Conservation (phyloP, 2,888 invertebrate genomes). For the Macrophya annulata region DNA sequence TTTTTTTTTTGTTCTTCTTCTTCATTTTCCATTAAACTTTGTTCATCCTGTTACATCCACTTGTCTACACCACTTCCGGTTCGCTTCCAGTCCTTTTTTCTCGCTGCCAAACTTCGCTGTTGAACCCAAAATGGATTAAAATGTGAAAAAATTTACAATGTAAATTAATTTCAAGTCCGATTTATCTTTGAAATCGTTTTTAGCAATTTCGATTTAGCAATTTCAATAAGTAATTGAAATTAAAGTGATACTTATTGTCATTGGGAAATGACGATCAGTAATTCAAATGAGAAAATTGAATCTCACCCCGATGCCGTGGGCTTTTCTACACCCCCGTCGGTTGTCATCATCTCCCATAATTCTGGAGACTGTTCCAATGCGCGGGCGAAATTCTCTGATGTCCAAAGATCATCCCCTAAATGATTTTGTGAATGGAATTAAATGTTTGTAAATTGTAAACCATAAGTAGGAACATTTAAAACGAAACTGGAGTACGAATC, state of each 20-base stretch:
- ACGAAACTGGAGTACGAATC: not conserved
- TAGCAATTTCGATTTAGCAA: not conserved
- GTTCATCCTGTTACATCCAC: constrained; percentile 29
- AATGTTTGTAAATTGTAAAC: not conserved
- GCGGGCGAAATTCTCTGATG: constrained; percentile 74
- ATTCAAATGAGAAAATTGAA: not conserved
- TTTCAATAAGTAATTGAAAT: not conserved
- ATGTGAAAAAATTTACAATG: not conserved
- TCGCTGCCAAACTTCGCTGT: constrained; percentile 72
- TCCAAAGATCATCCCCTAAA: constrained; percentile 62
- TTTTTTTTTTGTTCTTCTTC: not conserved
- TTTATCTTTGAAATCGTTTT: not conserved
- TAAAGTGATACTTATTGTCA: not conserved
- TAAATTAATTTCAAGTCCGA: not conserved
- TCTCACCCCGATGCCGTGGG: constrained; percentile 30
- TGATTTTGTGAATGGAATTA: not conserved
- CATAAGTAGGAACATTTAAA: not conserved
- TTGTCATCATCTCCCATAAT: constrained; percentile 67
- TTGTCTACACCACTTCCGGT: constrained; percentile 43
- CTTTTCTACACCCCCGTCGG: not conserved
- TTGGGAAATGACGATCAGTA: not conserved
- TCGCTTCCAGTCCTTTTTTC: constrained; percentile 67
- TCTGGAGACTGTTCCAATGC: constrained; percentile 75
- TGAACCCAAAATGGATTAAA: constrained; percentile 10
- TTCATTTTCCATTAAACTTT: not conserved